These are phyloP conservation scores for Harpagoxenus sublaevis DNA, from an alignment of 2,888 invertebrate species.

Conservation along the genomic window DNA sequence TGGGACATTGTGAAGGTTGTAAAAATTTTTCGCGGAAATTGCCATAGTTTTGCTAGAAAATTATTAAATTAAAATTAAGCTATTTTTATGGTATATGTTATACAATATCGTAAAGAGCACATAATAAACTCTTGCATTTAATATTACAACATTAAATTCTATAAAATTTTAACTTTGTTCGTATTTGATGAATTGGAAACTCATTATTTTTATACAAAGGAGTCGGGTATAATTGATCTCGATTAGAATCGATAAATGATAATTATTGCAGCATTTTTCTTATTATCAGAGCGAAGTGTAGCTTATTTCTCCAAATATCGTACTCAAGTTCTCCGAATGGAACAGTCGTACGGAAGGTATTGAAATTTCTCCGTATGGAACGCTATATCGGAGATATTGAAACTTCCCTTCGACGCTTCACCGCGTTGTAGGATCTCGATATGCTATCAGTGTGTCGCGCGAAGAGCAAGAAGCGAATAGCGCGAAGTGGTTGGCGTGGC, in stretches of 20 bases:
- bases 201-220: background rate
- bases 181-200: background rate
- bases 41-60: background rate
- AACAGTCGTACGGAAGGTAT: constrained; percentile 21
- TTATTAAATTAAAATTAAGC: background rate
- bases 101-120: background rate
- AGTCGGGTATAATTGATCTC: background rate
- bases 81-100: background rate
- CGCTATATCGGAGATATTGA: constrained; percentile 26
- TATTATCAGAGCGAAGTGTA: background rate
- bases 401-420: constrained; percentile 29
- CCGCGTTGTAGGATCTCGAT: constrained; percentile 43
- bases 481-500: constrained; percentile 20
- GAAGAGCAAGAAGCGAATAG: constrained; percentile 40
- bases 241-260: background rate
- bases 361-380: constrained; percentile 25
- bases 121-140: background rate
- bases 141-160: background rate
- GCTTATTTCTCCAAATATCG: background rate
- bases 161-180: background rate
- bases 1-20: background rate
- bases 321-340: background rate
- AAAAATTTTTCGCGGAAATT: background rate
- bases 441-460: constrained; percentile 20
- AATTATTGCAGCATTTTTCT: background rate